Base-by-base conservation (phyloP, 2,888 invertebrate genomes). In the Apodemia mormo region DNA sequence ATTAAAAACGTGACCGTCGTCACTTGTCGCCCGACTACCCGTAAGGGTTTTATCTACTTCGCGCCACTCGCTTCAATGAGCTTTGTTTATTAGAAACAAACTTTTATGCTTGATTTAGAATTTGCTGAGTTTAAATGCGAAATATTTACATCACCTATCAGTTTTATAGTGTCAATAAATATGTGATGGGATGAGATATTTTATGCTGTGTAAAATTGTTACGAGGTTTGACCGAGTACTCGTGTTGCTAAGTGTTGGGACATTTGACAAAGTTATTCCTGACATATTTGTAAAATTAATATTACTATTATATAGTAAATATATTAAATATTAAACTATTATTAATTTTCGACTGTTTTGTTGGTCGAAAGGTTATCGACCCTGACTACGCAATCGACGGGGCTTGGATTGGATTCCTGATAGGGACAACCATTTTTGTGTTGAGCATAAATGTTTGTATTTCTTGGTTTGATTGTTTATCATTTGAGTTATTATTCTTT, bases 1-100 rank as follows among this genome's bases (percentile, higher is more conserved):
- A 93, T 93, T 93, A 93, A 92, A 93, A 92, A 90, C 90, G 89
- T 89, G 91, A 92, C 92, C 92, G 91, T 92, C 90, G 89, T 93
- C 92, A 92, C 85, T 89, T 91, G 91, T 90, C 90, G 84, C 58
- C 78, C 77, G 74, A 77, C 76, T 78, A 79, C 84, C 84, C 85
- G 82, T 86, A 87, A 86, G 86, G 90, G 88, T 90, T 89, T 90
- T 92, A 92, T 92, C 91, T 90, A 86, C 89, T 85, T 79, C 80
- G 76, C 80, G 78, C 83, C 90, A 88, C 85, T 83, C 87, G 80
- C 83, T 78, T 76, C 76, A 73, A 82, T 82, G 81, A 79, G 82
- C 81, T 85, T 85, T 89, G 89, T 89, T 91, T 91, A 89, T 89
- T 85, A 85, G 80, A 83, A 80, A 79, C 80, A 81, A 85, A 81